A percentile compares a stretch with the other conserved stretches of the same genome.
phyloP scores from a whole-genome alignment of 2,888 invertebrate genomes.

The Gastrophysa polygoni region DNA sequence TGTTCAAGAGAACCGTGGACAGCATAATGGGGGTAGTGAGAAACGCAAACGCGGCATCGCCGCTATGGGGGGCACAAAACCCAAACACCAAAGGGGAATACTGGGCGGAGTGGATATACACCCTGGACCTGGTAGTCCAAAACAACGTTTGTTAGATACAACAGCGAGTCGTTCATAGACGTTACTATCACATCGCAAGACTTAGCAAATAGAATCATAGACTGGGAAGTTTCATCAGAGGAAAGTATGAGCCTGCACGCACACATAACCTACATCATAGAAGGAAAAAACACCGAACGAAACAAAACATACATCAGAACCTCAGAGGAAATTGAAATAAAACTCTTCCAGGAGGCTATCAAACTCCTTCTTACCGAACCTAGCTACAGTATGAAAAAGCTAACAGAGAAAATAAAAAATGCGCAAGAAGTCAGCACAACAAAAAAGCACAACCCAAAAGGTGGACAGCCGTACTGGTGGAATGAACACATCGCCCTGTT shows the following conservation, averaged over 20 bases:
- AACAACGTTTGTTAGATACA: constrained; percentile 10
- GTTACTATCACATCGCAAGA: constrained; percentile 1
- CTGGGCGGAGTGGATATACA: constrained; percentile 10
- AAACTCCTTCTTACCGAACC: neutral
- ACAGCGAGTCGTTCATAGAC: constrained; percentile 8
- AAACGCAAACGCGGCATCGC: neutral
- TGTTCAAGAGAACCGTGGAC: neutral
- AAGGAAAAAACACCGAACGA: neutral
- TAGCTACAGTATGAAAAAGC: neutral
- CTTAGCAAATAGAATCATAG: neutral
- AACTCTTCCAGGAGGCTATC: neutral
- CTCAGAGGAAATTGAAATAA: neutral
- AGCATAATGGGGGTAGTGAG: neutral
- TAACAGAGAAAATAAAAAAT: neutral
- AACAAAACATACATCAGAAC: neutral
- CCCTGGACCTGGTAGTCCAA: neutral
- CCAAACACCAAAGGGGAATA: neutral
- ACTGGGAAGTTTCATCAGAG: neutral
- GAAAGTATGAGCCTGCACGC: neutral
- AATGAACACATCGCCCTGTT: neutral
- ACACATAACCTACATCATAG: neutral
- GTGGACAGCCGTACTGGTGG: neutral
- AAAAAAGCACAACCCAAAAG: neutral
- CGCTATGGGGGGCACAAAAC: neutral
- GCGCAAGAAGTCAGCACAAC: neutral